Evolutionary conservation across 2,113 vertebrate species (phyloP).

Genomic region (Callopanchax toddi): DNA sequence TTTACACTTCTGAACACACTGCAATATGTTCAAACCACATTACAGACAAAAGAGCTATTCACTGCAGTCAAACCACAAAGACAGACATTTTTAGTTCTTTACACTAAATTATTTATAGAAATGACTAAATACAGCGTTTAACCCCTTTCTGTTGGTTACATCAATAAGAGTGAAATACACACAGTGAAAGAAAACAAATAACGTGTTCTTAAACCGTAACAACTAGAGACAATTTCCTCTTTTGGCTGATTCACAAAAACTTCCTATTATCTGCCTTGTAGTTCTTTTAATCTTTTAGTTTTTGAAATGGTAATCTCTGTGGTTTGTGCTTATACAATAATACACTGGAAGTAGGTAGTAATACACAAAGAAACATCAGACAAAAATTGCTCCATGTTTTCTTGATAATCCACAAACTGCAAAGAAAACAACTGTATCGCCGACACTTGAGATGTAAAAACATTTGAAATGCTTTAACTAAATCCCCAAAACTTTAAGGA

Average conservation of each 20-base stretch:
- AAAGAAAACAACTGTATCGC: too few relatives aligned
- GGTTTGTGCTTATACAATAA: neutral
- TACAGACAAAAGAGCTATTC: constrained; percentile 48
- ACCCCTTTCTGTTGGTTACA: neutral
- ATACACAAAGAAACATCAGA: too few relatives aligned
- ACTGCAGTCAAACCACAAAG: constrained; percentile 38
- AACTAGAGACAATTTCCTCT: neutral
- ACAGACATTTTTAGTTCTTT: constrained; percentile 20
- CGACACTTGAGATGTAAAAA: too few relatives aligned
- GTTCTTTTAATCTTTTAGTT: neutral
- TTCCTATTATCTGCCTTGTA: neutral
- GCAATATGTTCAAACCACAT: constrained; percentile 34
- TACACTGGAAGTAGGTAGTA: too few relatives aligned
- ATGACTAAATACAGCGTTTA: neutral
- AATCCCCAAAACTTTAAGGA: neutral
- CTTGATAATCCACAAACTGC: neutral
- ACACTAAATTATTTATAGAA: neutral
- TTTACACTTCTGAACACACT: constrained; percentile 48
- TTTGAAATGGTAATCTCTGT: constrained; percentile 1
- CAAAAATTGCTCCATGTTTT: neutral
- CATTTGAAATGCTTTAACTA: too few relatives aligned
- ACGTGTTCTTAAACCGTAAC: neutral
- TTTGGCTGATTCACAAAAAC: neutral
- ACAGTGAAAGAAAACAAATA: neutral
- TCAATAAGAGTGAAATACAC: neutral